Percentiles rank a stretch among this genome's conserved stretches.
Conservation (phyloP, 2,797 vertebrate species). For the Spea hammondii region DNA sequence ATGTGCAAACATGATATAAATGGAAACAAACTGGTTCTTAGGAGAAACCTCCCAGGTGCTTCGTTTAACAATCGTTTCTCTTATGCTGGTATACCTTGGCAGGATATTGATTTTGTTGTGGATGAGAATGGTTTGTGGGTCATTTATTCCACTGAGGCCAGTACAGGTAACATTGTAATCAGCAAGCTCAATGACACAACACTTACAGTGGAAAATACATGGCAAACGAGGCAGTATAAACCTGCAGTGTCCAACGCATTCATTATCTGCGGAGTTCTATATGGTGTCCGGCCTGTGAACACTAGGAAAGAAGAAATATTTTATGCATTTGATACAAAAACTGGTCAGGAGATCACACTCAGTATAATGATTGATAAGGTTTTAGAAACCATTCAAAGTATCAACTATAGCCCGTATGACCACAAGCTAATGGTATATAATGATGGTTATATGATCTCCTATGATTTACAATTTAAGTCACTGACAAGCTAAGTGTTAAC, state of each 20-base stretch:
- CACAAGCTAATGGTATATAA: slow-evolving; percentile 67
- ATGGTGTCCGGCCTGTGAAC: slow-evolving; percentile 64
- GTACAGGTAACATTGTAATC: slow-evolving; percentile 72
- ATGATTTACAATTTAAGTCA: slow-evolving; percentile 37
- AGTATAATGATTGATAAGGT: slow-evolving; percentile 61
- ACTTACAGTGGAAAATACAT: slow-evolving; percentile 68
- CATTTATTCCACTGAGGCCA: slow-evolving; percentile 72
- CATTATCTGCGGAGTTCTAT: slow-evolving; percentile 72
- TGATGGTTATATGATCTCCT: slow-evolving; percentile 66
- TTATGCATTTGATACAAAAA: slow-evolving; percentile 68
- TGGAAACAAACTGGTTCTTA: slow-evolving; percentile 53
- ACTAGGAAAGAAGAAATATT: slow-evolving; percentile 72
- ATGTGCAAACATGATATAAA: slow-evolving; percentile 62
- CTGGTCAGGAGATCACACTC: slow-evolving; percentile 58
- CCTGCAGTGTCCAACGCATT: slow-evolving; percentile 71
- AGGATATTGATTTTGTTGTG: slow-evolving; percentile 70
- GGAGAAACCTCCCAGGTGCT: slow-evolving; percentile 57
- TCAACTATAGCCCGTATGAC: slow-evolving; percentile 67
- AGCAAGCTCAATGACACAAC: slow-evolving; percentile 72
- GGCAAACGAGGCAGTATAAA: slow-evolving; percentile 70
- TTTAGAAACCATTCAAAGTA: slow-evolving; percentile 64
- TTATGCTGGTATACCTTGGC: slow-evolving; percentile 68
- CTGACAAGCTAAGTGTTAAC: slow-evolving; percentile 51
- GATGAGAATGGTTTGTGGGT: slow-evolving; percentile 75
- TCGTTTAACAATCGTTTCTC: slow-evolving; percentile 68